Conservation (phyloP, 2,797 vertebrate genomes). For the Anguilla anguilla region DNA sequence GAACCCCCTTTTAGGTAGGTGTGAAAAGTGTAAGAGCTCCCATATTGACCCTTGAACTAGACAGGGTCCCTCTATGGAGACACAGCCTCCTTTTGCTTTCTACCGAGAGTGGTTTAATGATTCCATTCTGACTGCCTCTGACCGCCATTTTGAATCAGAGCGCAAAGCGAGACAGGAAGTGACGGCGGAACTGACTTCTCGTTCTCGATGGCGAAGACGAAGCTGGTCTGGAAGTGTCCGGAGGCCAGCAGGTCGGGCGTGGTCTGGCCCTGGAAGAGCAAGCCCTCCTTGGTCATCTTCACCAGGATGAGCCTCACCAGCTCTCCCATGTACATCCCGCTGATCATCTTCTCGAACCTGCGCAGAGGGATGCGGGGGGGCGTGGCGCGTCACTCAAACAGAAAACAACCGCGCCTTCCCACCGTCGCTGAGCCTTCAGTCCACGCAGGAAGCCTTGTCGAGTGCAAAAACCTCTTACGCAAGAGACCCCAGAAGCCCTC, state of each 20-base stretch:
- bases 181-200: constrained; percentile 64
- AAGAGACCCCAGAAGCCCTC: no score
- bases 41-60: neutral
- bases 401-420: constrained; percentile 13
- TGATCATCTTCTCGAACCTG: constrained; percentile 99
- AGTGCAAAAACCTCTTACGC: no score
- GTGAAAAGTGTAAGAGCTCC: neutral
- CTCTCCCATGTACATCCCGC: constrained; percentile 96
- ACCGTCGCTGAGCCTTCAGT: neutral
- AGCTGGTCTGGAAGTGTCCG: constrained; percentile 83
- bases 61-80: neutral
- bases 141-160: neutral
- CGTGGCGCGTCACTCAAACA: constrained; percentile 25
- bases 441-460: neutral
- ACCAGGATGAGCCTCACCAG: constrained; percentile 92
- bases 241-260: constrained; percentile 79
- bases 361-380: constrained; percentile 16
- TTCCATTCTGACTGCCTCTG: neutral
- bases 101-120: neutral
- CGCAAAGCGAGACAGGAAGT: neutral
- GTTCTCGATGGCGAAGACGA: constrained; percentile 85
- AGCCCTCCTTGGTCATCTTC: constrained; percentile 88
- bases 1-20: neutral
- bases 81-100: no score
- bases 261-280: constrained; percentile 84